These are phyloP conservation scores for Lagopus muta DNA, from an alignment of 2,113 vertebrate species.

Conservation along the genomic window DNA sequence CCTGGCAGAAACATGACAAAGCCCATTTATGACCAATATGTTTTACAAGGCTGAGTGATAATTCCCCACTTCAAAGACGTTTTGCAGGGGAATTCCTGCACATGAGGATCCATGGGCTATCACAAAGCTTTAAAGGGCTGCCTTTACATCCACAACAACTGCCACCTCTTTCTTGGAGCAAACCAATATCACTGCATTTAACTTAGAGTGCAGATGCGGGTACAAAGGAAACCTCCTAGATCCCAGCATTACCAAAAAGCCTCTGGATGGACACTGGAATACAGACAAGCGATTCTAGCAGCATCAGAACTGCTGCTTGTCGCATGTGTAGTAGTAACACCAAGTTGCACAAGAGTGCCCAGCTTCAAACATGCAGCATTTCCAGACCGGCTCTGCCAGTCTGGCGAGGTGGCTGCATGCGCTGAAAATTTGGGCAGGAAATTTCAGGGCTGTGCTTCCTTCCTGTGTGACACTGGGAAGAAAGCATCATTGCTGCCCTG, in stretches of 20 bases:
- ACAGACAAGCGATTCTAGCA: neutral
- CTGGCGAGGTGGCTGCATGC: neutral
- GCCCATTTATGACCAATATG: conserved; percentile 14
- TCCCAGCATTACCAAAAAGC: neutral
- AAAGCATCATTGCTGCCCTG: neutral
- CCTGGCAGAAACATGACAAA: neutral
- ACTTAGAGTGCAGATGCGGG: neutral
- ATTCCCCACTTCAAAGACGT: neutral
- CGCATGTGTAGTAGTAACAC: rapidly evolving
- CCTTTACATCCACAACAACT: neutral
- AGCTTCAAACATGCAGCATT: rapidly evolving
- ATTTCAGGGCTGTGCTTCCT: neutral
- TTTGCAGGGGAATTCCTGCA: neutral
- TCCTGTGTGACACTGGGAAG: neutral
- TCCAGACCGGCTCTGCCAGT: conserved; percentile 61
- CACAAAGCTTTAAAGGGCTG: neutral
- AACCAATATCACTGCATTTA: neutral
- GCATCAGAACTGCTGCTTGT: neutral
- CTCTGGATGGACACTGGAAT: rapidly evolving
- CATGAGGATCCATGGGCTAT: neutral
- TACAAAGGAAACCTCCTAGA: neutral
- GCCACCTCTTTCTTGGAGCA: neutral
- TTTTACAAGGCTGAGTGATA: conserved; percentile 11
- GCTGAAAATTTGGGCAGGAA: neutral
- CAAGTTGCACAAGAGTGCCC: neutral